These are phyloP conservation scores for Pachliopta kotzebuea DNA, from an alignment of 2,888 invertebrate species.

Conservation along the genomic window DNA sequence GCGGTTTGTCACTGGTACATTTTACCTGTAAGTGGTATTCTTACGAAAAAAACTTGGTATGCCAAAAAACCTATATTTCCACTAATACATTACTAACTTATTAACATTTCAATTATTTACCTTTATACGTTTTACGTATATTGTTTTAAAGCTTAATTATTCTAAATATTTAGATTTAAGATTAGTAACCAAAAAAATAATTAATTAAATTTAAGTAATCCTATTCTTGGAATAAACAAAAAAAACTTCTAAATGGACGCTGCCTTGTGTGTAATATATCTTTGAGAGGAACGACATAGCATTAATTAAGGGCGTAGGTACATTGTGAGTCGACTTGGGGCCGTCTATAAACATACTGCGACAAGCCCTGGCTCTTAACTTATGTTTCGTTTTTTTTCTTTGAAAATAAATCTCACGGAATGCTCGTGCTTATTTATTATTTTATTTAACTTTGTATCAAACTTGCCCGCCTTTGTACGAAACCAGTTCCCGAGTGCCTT, in stretches of 20 bases:
- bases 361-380: constrained; percentile 70
- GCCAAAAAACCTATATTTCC: constrained; percentile 5
- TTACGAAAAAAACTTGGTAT: constrained; percentile 42
- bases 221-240: constrained; percentile 31
- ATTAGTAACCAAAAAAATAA: constrained; percentile 32
- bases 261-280: constrained; percentile 54
- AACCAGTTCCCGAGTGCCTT: constrained; percentile 68
- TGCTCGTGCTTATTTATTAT: constrained; percentile 75
- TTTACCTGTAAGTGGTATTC: constrained; percentile 64
- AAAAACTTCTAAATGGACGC: constrained; percentile 50
- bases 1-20: constrained; percentile 52
- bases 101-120: constrained; percentile 45
- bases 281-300: constrained; percentile 54
- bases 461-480: constrained; percentile 67
- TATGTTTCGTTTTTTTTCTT: constrained; percentile 71
- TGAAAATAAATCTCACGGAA: constrained; percentile 76
- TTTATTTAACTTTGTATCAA: constrained; percentile 67
- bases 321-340: constrained; percentile 63
- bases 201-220: constrained; percentile 40
- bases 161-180: constrained; percentile 24
- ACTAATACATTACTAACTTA: constrained; percentile 47
- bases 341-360: constrained; percentile 68
- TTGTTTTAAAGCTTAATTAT: constrained; percentile 23
- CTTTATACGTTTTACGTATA: constrained; percentile 11
- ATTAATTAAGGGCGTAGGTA: constrained; percentile 66